Evolutionary conservation across 2,113 vertebrate species (phyloP).

Genomic region (Seriola dumerili): DNA sequence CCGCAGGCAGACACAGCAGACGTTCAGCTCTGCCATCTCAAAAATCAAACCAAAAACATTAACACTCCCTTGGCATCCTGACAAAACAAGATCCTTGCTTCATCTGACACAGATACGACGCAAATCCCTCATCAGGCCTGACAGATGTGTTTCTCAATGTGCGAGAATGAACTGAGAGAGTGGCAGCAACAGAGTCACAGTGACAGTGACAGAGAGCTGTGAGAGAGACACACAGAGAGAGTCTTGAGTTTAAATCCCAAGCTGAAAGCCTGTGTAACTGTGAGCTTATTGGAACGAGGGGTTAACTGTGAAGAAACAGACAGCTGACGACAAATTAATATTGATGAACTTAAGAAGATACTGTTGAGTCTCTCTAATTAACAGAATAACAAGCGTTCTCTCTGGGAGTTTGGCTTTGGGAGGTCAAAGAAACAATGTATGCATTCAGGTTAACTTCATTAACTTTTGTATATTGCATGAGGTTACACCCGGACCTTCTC

Average conservation of each 20-base stretch:
- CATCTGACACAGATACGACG: constrained; percentile 53
- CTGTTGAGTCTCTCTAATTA: constrained; percentile 69
- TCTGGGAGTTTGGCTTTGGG: constrained; percentile 35
- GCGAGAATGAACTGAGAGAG: constrained; percentile 31
- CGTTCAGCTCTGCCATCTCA: constrained; percentile 28
- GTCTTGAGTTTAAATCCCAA: constrained; percentile 30
- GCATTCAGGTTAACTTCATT: constrained; percentile 69
- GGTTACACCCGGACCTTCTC: constrained; percentile 71
- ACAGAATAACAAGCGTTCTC: constrained; percentile 58
- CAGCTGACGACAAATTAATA: constrained; percentile 68
- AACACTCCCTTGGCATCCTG: constrained; percentile 39
- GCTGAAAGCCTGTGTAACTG: constrained; percentile 21
- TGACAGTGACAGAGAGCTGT: constrained; percentile 5
- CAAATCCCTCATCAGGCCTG: constrained; percentile 58
- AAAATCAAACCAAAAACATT: constrained; percentile 65
- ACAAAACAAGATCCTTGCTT: constrained; percentile 56
- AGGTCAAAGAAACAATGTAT: constrained; percentile 58
- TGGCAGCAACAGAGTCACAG: constrained; percentile 28
- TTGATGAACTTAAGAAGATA: constrained; percentile 68
- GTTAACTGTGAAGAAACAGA: constrained; percentile 52
- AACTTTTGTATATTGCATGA: constrained; percentile 79
- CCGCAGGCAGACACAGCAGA: constrained; percentile 43
- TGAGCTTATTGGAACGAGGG: constrained; percentile 39
- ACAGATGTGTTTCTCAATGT: constrained; percentile 49
- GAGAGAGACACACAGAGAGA: constrained; percentile 22